These are phyloP conservation scores for Theocolax elegans DNA, from an alignment of 1,140 invertebrate genomes.

Conservation along the genomic window DNA sequence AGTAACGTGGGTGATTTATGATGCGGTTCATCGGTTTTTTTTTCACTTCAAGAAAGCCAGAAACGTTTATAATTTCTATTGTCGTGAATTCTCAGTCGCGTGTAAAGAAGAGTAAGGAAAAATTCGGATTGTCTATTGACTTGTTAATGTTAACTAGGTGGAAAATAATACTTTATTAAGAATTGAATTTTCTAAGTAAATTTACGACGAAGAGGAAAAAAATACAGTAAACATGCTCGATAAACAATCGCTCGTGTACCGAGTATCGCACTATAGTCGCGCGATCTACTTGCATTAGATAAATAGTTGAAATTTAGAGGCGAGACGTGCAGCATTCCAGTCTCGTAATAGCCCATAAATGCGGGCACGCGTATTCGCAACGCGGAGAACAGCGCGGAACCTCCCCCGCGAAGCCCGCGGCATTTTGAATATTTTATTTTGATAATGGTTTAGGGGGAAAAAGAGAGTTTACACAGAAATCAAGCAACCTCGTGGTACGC, in stretches of 20 bases:
- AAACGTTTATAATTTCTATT: constrained; percentile 22
- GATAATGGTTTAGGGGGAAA: too few relatives aligned
- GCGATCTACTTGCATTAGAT: constrained; percentile 50
- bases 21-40: not conserved
- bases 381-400: not conserved
- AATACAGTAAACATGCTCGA: constrained; percentile 33
- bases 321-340: constrained; percentile 46
- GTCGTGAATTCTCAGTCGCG: not conserved
- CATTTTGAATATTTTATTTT: too few relatives aligned
- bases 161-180: too few relatives aligned
- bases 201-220: too few relatives aligned
- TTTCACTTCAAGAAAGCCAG: not conserved
- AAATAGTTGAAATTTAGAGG: constrained; percentile 55
- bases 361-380: not conserved
- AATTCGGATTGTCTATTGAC: constrained; percentile 1
- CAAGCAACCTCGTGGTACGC: too few relatives aligned
- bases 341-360: constrained; percentile 32
- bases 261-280: constrained; percentile 10
- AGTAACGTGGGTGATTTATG: constrained; percentile 40
- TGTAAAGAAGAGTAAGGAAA: not conserved
- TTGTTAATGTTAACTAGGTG: constrained; percentile 19
- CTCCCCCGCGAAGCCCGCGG: not conserved
- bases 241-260: constrained; percentile 34
- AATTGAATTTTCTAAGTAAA: too few relatives aligned
- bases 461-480: too few relatives aligned